Evolutionary conservation across 2,888 invertebrate genomes (phyloP).

Genomic region (Agriopis aurantiaria): DNA sequence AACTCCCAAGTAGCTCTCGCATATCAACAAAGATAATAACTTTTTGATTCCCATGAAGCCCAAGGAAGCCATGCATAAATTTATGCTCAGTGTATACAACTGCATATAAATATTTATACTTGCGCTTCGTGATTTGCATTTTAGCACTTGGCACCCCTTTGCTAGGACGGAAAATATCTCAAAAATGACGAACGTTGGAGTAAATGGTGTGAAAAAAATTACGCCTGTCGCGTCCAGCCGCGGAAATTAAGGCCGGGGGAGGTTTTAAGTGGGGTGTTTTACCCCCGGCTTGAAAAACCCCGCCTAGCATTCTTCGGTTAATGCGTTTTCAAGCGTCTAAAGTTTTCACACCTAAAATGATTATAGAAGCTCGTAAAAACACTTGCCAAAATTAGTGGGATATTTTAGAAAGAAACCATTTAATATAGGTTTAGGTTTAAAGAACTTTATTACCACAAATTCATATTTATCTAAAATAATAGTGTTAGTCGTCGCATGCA

Average conservation of each 20-base stretch:
- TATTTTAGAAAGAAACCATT: neutral
- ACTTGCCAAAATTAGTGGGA: neutral
- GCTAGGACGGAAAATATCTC: constrained; percentile 65
- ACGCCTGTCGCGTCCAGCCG: constrained; percentile 64
- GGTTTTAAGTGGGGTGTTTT: constrained; percentile 45
- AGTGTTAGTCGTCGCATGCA: too few species aligned
- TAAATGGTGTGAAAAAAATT: constrained; percentile 83
- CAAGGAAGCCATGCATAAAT: constrained; percentile 59
- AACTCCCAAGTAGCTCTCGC: too few species aligned
- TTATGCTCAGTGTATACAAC: constrained; percentile 53
- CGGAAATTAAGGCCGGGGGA: constrained; percentile 62
- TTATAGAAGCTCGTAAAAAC: neutral
- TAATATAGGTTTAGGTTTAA: too few species aligned
- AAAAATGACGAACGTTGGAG: constrained; percentile 77
- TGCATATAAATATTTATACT: constrained; percentile 75
- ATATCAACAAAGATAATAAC: constrained; percentile 6
- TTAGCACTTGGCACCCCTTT: constrained; percentile 62
- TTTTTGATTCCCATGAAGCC: constrained; percentile 44
- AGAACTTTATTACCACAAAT: too few species aligned
- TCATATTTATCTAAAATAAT: too few species aligned
- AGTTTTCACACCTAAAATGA: constrained; percentile 4
- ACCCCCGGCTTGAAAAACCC: constrained; percentile 16
- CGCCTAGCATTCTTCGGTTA: constrained; percentile 52
- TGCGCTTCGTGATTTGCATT: constrained; percentile 75
- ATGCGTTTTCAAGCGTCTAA: constrained; percentile 40